Conservation (phyloP, 2,113 vertebrate species). For the Cyanistes caeruleus region DNA sequence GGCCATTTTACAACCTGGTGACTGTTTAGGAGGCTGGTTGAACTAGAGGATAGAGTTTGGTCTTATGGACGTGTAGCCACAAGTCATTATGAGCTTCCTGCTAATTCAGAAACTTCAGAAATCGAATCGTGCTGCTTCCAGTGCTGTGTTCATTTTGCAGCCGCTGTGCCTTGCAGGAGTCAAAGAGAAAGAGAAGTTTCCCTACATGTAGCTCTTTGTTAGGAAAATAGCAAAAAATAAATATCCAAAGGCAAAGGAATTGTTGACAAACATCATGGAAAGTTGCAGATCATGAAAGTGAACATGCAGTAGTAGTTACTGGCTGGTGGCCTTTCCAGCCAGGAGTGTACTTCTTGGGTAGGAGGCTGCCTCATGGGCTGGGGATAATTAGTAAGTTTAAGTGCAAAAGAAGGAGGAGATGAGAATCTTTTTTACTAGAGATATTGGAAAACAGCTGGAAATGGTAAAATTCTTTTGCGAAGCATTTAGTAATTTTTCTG, state of each 20-base stretch:
- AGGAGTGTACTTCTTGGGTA: constrained; percentile 1
- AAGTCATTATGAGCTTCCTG: constrained; percentile 18
- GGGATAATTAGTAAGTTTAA: constrained; percentile 24
- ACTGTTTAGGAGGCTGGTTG: background rate
- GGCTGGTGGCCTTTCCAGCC: constrained; percentile 1
- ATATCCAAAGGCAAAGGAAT: background rate
- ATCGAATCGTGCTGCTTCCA: accelerated
- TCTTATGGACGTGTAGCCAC: background rate
- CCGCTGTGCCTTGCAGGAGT: background rate
- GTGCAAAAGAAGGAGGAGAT: background rate
- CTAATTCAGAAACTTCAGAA: background rate
- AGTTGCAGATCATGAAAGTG: background rate
- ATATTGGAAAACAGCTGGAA: background rate
- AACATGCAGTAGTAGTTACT: background rate
- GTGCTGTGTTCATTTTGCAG: background rate
- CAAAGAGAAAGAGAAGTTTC: background rate
- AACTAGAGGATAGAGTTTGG: background rate
- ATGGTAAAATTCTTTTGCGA: background rate
- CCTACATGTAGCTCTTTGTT: background rate
- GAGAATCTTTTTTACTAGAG: background rate
- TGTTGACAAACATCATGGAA: background rate
- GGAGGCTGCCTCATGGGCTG: background rate
- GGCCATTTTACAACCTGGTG: background rate
- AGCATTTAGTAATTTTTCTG: background rate
- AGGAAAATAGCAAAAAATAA: background rate